Evolutionary conservation across 1,140 invertebrate species (phyloP), one percentile per base, ranked within the genome.

Genomic region (Caerostris darwini): DNA sequence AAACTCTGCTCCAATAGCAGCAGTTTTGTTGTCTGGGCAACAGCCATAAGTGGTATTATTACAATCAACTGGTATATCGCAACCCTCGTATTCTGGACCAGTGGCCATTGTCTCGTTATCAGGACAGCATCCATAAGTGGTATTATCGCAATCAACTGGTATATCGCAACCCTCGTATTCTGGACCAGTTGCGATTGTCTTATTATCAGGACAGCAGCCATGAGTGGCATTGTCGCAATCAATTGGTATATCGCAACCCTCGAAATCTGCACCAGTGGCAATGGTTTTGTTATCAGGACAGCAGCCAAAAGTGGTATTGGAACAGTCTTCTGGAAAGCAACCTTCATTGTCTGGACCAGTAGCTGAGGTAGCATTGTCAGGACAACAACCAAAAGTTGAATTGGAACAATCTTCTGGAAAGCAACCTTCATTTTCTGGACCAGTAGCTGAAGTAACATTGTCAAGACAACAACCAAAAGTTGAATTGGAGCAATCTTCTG

Each of bases 381-480:
- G 98, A 95, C 99, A 99, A 96, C 99, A 99, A n/a, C 98, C 98
- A 95, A 96, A 98, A 3, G 93, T 90, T 54, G 87, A 88, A 53
- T 93, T 94, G 10, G 19, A 59, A 54, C 95, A 95, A 5, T 92
- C 57, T 91, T 86, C 89, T 7, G 82, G 54, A 8, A 17, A 14
- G 19, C 94, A 94, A 10, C 94, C 94, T 81, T 64, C 94, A 50
- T 3, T 98, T 98, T 8, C 90, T 7, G 81, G 71, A 5, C 95
- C 95, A 56, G 8, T 97, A 14, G 98, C 98, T 3, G 98, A 96
- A n/a, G 97, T 96, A 95, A 98, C 97, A 95, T 99, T 98, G 95
- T 99, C 98, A 0, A 98, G 98, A 95, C 99, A 99, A 96, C 99
- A 99, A 96, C 95, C 97, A 96, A 53, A 95, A 94, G 95, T 97